Evolutionary conservation across 2,888 invertebrate species (phyloP).

Genomic region (Entomobrya multifasciata): DNA sequence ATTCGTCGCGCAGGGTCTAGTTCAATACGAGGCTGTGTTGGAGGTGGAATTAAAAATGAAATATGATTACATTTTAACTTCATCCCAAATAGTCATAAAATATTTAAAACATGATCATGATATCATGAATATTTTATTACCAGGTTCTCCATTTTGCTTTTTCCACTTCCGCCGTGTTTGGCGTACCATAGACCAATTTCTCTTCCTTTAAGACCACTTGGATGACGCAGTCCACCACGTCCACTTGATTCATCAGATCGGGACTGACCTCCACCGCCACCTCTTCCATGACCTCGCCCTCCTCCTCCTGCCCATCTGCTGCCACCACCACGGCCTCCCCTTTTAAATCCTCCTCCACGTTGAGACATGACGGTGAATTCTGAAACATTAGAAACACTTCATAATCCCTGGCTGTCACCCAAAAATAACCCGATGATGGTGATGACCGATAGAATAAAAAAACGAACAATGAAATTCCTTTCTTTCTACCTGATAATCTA

Average conservation of each 20-base stretch:
- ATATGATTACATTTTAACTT: too few relatives aligned
- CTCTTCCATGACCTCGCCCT: conserved; percentile 24
- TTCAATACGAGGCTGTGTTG: conserved; percentile 41
- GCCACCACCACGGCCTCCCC: conserved; percentile 4
- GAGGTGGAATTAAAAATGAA: too few relatives aligned
- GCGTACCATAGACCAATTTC: conserved; percentile 74
- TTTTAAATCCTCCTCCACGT: conserved; percentile 26
- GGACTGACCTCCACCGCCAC: neutral
- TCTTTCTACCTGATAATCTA: too few relatives aligned
- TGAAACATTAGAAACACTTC: too few relatives aligned
- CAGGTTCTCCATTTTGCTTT: conserved; percentile 11
- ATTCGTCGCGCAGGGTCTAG: neutral
- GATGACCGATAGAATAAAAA: too few relatives aligned
- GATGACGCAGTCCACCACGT: conserved; percentile 32
- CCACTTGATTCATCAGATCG: neutral
- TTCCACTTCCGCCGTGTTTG: neutral
- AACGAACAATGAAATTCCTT: too few relatives aligned
- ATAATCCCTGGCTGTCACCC: too few relatives aligned
- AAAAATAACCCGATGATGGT: too few relatives aligned
- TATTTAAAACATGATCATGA: too few relatives aligned
- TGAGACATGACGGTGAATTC: neutral
- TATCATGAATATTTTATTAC: conserved; percentile 46
- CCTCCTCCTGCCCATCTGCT: conserved; percentile 1
- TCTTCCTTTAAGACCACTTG: conserved; percentile 69
- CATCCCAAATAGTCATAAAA: too few relatives aligned